Evolutionary conservation across 2,888 invertebrate genomes (phyloP), one percentile per base, ranked within the genome.

Genomic region (Alitta virens): DNA sequence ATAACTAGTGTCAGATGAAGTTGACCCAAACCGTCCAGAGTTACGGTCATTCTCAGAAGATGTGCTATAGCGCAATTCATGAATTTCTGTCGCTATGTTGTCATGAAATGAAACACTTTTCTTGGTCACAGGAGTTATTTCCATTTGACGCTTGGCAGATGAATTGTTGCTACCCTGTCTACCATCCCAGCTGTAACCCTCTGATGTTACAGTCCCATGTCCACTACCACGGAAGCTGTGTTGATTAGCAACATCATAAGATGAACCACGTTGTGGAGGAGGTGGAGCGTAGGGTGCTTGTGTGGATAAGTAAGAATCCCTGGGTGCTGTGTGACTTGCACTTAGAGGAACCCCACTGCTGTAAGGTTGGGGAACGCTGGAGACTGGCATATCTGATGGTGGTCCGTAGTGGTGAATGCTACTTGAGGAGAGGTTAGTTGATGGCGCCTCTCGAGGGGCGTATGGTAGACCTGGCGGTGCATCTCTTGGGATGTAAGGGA

Each of bases 201-300:
- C 7, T 27, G 16, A 42, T 12, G 16, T 26, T 2, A 5, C 5
- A 2, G 18, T 9, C 2, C 16, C 24, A n/a, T n/a, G n/a, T 12
- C 1, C 26, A 1, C 56, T 51, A 2, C 16, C 51, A 2, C 38
- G 26, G 23, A 16, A 55, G 2, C 40, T 27, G 40, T 53, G 26
- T 74, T 90, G 90, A 9, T 88, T 88, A 91, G 92, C 91, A 27
- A 91, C 88, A 2, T 91, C 88, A 81, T 91, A 94, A 49, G 93
- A 93, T 26, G 92, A 92, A 63, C 91, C 92, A 66, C 94, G 87
- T 80, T 92, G 91, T 1, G 94, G 94, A 24, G 93, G 92, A 2
- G 85, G 84, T 0, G 91, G 83, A 55, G 76, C 69, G 14, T 24
- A 50, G 12, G 33, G 33, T 5, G 33, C 33, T 5, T 33, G 5